Base-by-base conservation (phyloP, 1,140 invertebrate species). In the Temnothorax nylanderi region DNA sequence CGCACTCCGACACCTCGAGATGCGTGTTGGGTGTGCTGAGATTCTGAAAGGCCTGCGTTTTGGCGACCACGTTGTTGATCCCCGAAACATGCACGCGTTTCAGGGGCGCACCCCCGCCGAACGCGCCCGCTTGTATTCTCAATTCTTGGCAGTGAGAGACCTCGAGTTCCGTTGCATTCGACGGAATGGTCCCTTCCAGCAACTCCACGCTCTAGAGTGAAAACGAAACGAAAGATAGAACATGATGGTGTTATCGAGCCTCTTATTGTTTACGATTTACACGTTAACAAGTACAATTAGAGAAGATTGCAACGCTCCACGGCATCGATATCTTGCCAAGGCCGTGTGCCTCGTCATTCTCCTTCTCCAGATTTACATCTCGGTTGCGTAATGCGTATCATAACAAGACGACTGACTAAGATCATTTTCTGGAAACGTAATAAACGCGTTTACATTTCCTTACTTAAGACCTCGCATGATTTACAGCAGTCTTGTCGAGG, bases 141-240 rank as follows among this genome's bases (percentile, higher is more conserved):
- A 97, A 88, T 44, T 96, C 95, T 44, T 96, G 94, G 11, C 96
- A 96, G 18, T 96, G 96, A 4, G 93, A 95, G 2, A 97, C 94
- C 26, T 96, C 96, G 34, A 97, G 94, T 93, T 96, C 96, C 93
- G 95, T 95, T 89, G 95, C 94, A 86, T 96, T 94, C 54, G 94
- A 93, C 76, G 95, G 96, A 92, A 96, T 95, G 85, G 96, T 95
- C 32, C 96, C 96, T 88, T 95, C 93, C 51, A 93, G 92, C n/a
- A 97, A 89, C 74, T 96, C 95, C 34, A 96, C 92, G 47, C 95
- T 95, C 96, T 97, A 8, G 16, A 85, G 21, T 13, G 21, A 21
- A 47, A 21, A 67, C 3, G 11, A 62, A 49, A 80, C n/a, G 32
- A 95, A 94, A 78, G 93, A 82, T 87, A 91, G 51, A 90, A 74